Base-by-base conservation (phyloP, 2,888 invertebrate species). In the Odontocolon sp. region DNA sequence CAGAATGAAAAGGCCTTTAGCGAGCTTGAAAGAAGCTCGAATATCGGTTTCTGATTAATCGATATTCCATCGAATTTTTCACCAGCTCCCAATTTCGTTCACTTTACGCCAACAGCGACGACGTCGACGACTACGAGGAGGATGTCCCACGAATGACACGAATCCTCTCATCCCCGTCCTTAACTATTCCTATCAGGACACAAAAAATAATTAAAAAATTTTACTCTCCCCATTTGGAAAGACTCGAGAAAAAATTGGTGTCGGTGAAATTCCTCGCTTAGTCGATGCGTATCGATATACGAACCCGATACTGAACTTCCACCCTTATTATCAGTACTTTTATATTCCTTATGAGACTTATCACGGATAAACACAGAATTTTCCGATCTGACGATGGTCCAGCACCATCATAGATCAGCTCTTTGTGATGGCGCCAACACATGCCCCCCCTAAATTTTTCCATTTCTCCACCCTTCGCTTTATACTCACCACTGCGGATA, bases 401-500 rank as follows among this genome's bases (percentile, higher is more conserved):
- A 45, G 33, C n/a, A n/a, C 11, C 9, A 36, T 23, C 21, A 36
- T 63, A n/a, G 33, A 18, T 16, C 9, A 36, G 28, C 16, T 11
- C 56, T 57, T 63, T 64, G 71, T 64, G 56, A 47, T 0, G 45
- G 38, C 36, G 31, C 56, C 56, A 63, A 47, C 42, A 45, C 28
- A 31, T 63, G 31, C 31, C 54, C 23, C n/a, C 18, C 16, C 33
- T 11, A 40, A n/a, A n/a, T n/a, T n/a, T n/a, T n/a, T n/a, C n/a
- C n/a, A n/a, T n/a, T n/a, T n/a, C n/a, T n/a, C n/a, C n/a, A n/a
- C n/a, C n/a, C n/a, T n/a, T 31, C n/a, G 36, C 63, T 79, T 64
- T 52, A 50, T 76, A 61, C 68, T 66, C 73, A 47, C 52, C 40
- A 63, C 69, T 68, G 76, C 70, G 72, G 72, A 80, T 79, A 68